Conservation (phyloP, 2,888 invertebrate genomes). For the Heliconius ethilla region DNA sequence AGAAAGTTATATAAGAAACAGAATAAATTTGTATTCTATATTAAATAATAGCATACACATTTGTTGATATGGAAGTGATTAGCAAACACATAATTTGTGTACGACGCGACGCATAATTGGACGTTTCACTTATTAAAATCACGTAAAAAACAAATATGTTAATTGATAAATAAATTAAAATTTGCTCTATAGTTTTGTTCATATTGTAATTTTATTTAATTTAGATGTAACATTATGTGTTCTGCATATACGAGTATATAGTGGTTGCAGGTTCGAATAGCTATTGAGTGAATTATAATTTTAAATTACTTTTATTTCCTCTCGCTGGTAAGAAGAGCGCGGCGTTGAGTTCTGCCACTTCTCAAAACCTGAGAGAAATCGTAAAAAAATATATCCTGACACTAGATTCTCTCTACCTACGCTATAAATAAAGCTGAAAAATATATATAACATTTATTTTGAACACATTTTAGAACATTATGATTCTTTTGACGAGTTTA, state of each 20-base stretch:
- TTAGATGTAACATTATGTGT: too few species aligned
- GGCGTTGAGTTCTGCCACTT: neutral
- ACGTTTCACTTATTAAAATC: constrained; percentile 19
- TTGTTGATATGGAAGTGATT: constrained; percentile 38
- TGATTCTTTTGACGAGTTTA: too few species aligned
- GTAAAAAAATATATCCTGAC: too few species aligned
- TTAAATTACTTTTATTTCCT: neutral
- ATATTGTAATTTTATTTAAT: too few species aligned
- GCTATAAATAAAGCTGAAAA: too few species aligned
- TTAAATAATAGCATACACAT: constrained; percentile 29
- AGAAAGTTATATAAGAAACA: constrained; percentile 40
- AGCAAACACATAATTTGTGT: constrained; percentile 29
- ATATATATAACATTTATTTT: too few species aligned
- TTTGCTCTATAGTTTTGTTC: neutral
- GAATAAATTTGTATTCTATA: constrained; percentile 37
- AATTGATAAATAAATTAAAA: neutral
- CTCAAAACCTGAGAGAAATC: too few species aligned
- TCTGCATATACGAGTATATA: too few species aligned
- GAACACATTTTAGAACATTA: too few species aligned
- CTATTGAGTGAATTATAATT: neutral
- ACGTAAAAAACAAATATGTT: neutral
- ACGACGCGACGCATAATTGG: neutral
- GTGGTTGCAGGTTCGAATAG: neutral
- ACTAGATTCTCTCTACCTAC: too few species aligned
- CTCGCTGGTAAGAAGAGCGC: neutral